Evolutionary conservation across 2,888 invertebrate genomes (phyloP), one percentile per base, ranked within the genome.

Genomic region (Pachliopta kotzebuea): DNA sequence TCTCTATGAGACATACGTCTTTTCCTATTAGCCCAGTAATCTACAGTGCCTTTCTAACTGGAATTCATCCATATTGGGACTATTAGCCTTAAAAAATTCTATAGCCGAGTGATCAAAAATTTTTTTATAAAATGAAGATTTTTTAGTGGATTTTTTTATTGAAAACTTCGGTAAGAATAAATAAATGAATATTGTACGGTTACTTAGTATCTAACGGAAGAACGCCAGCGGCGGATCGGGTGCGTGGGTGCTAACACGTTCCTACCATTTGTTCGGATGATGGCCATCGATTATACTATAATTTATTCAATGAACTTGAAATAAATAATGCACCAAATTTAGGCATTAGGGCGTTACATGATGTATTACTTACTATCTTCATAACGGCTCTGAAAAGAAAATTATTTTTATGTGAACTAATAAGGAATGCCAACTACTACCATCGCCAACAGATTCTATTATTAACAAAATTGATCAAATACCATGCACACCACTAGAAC

Each of bases 261-360:
- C 83, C 79, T 82, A 85, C 84, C 86, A 89, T 90, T 90, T 89
- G 89, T 90, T 83, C 77, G 73, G 77, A 80, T 83, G 84, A 83
- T 80, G 80, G 77, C 80, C 80, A 77, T 79, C 81, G 78, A 80
- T 84, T 86, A 88, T 89, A 87, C 86, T 89, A 87, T 89, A 89
- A 89, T 86, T 86, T 87, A 86, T 85, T 89, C 62, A 61, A 54
- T 65, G 65, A 61, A 58, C 65, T 65, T 61, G 65, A 61, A 61
- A 65, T 65, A 65, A 65, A 65, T 65, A 56, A 65, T 61, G 57
- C 61, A 65, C 61, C 53, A 56, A 45, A 54, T 65, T 65, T 65
- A 61, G 61, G 57, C 53, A 65, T 45, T 53, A 31, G 65, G 53
- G 54, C 61, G 61, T 54, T 49, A 54, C 61, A 61, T 65, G 65